Evolutionary conservation across 2,113 vertebrate genomes (phyloP).

Genomic region (Nesoenas mayeri): DNA sequence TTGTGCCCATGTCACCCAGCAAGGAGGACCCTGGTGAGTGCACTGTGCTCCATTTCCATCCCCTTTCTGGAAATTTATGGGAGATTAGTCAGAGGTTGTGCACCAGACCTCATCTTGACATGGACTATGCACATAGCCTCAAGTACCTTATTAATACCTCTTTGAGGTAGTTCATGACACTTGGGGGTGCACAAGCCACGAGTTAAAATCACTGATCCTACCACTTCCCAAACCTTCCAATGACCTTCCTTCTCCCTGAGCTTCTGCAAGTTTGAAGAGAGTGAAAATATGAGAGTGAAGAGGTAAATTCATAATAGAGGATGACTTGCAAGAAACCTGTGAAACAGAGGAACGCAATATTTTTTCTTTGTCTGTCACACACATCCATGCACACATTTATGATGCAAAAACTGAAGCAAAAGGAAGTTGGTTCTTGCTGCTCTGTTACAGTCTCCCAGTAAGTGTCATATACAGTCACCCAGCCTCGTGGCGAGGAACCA

Average conservation of each 20-base stretch:
- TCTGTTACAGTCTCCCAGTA: not conserved
- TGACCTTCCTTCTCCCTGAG: not conserved
- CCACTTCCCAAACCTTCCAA: not conserved
- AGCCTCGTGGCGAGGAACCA: not conserved
- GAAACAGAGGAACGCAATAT: not conserved
- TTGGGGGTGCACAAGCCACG: not conserved
- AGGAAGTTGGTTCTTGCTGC: not conserved
- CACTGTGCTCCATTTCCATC: not conserved
- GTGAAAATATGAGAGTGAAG: not conserved
- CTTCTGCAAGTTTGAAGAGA: not conserved
- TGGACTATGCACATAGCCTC: not conserved
- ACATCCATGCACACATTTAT: not conserved
- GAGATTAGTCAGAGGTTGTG: not conserved
- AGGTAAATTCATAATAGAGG: not conserved
- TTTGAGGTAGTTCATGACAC: not conserved
- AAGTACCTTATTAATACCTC: not conserved
- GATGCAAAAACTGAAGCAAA: not conserved
- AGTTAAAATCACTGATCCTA: not conserved
- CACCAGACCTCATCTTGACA: not conserved
- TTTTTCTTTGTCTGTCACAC: not conserved
- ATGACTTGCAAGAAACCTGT: not conserved
- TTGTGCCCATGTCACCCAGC: not conserved
- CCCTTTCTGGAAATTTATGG: not conserved
- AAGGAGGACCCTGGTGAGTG: rapidly evolving
- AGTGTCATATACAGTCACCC: not conserved